Percentiles rank a stretch among this genome's conserved stretches.
Evolutionary conservation across 2,888 invertebrate genomes (phyloP).

Genomic region (Epistrophe grossulariae): DNA sequence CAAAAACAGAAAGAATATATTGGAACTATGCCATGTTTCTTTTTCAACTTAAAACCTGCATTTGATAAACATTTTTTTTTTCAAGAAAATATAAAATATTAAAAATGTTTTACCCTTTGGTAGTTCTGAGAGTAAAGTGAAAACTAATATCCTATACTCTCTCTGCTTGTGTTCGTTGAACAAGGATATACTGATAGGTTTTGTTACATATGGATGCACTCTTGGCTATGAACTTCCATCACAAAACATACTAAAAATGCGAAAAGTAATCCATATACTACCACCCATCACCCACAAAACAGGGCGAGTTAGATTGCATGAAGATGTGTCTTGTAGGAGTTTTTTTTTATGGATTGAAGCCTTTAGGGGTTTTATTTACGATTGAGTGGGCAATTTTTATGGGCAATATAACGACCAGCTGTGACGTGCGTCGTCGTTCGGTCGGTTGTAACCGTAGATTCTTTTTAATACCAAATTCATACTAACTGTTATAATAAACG

Average conservation of each 20-base stretch:
- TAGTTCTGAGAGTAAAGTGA: slow-evolving; percentile 13
- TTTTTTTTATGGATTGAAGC: background rate
- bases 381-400: slow-evolving; percentile 19
- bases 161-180: background rate
- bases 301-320: background rate
- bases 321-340: slow-evolving; percentile 2
- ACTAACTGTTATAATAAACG: background rate
- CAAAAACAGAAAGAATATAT: background rate
- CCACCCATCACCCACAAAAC: too few species aligned
- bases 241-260: background rate
- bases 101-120: background rate
- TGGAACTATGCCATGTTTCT: slow-evolving; percentile 19
- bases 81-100: slow-evolving; percentile 6
- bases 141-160: slow-evolving; percentile 6
- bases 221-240: slow-evolving; percentile 12
- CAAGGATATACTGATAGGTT: slow-evolving; percentile 13
- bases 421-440: background rate
- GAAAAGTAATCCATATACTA: slow-evolving; percentile 6
- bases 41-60: slow-evolving; percentile 2
- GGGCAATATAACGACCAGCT: slow-evolving; percentile 16
- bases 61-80: slow-evolving; percentile 10
- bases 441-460: background rate
- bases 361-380: slow-evolving; percentile 22
- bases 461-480: background rate
- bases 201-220: slow-evolving; percentile 34